Evolutionary conservation across 1,140 invertebrate genomes (phyloP), one percentile per base, ranked within the genome.

Genomic region (Goniozus legneri): DNA sequence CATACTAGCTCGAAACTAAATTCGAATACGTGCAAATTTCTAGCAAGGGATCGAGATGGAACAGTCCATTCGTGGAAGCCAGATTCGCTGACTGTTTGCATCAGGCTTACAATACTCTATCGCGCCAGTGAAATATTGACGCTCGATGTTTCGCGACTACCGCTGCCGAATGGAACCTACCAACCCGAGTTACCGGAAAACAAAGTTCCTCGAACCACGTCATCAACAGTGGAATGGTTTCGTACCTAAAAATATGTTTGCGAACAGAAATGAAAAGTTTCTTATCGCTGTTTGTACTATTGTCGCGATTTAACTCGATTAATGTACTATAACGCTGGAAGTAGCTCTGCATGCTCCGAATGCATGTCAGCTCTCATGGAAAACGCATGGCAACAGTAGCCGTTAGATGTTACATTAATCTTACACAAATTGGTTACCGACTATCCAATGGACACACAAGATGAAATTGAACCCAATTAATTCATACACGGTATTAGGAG

Each of bases 81-180:
- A 54, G 54, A 59, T 54, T 56, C 53, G 54, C 49, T 52, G 44
- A 36, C 50, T 37, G 62, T 60, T 64, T 63, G 53, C 52, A 55
- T 44, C 44, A 49, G 56, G 61, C 62, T 63, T 52, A 44, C 54
- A 58, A 56, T 56, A 48, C 52, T 60, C 59, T 50, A 61, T 65
- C 63, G 62, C 64, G 50, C 37, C 40, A 39, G 50, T 67, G 60
- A 67, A 67, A 69, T 67, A 67, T 67, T 64, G 64, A 68, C 64
- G 60, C 56, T 67, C 64, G 52, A 62, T 68, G 64, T 65, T 65
- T 64, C 44, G 44, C 40, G 42, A 38, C 39, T n/a, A n/a, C n/a
- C n/a, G n/a, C n/a, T n/a, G n/a, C n/a, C n/a, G n/a, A n/a, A n/a
- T n/a, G n/a, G n/a, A n/a, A n/a, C n/a, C n/a, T n/a, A n/a, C n/a